phyloP scores from a whole-genome alignment of 2,113 vertebrate species.

The Cinclus mexicanus region DNA sequence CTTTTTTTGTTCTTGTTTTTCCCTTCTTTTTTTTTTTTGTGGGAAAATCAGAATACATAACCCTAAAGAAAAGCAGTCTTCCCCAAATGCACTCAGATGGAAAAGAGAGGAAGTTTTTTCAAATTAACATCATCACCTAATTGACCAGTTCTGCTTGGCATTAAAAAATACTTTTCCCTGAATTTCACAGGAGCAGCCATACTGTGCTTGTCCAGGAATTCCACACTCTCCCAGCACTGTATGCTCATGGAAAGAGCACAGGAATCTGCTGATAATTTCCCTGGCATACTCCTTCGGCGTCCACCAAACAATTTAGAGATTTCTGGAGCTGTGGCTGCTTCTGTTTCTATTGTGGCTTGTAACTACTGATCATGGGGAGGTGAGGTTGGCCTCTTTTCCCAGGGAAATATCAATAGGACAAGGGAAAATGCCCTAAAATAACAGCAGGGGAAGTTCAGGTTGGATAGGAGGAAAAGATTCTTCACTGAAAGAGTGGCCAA shows the following conservation, averaged over 20 bases:
- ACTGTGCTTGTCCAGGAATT: background rate
- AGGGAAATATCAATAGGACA: background rate
- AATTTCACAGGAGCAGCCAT: background rate
- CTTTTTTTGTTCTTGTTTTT: no score
- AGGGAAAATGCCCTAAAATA: background rate
- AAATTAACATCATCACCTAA: background rate
- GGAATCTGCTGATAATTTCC: background rate
- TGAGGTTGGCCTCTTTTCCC: background rate
- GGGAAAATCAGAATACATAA: background rate
- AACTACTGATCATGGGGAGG: background rate
- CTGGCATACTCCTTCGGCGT: background rate
- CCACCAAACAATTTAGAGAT: background rate
- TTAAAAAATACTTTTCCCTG: background rate
- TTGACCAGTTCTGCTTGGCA: background rate
- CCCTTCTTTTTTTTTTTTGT: no score
- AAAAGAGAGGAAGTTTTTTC: background rate
- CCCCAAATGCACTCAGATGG: background rate
- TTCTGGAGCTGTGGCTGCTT: background rate
- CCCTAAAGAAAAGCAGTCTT: background rate
- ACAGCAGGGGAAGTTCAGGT: background rate
- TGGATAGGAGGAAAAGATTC: background rate
- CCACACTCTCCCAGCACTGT: background rate
- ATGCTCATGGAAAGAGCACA: background rate
- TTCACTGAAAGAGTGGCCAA: background rate
- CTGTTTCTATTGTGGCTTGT: background rate